Evolutionary conservation across 2,888 invertebrate genomes (phyloP), one percentile per base, ranked within the genome.

Genomic region (Notocelia uddmanniana): DNA sequence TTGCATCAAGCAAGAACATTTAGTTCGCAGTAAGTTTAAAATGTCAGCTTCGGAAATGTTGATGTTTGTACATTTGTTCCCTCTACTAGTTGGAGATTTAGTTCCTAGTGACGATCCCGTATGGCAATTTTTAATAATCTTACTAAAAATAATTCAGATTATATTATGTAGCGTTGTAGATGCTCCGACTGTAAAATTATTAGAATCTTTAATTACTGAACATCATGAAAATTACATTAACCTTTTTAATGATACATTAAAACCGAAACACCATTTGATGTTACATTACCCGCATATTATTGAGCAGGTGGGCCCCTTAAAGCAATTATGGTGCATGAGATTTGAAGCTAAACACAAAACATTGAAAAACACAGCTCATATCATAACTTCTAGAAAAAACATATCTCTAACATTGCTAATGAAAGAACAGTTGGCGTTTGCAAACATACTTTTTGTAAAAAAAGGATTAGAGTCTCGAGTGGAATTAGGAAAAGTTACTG

Each of bases 191-290:
- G 15, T 55, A 55, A 23, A 31, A 55, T 31, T 26, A 6, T 58
- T 34, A 34, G 58, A 31, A 34, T 58, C 58, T 26, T 50, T 50
- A 63, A 63, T 63, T n/a, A 50, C 31, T 18, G 62, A 62, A 62
- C 62, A 62, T 31, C 62, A 50, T 26, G 62, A 62, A 62, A 26
- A 26, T 6, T 62, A 62, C 18, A n/a, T 62, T n/a, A 15, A 13
- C 18, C 50, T 50, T 19, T 63, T 63, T 52, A 31, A 63, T 31
- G 63, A 63, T 31, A 63, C 63, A 18, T 52, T 63, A 52, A 63
- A 63, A 52, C 63, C 63, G 10, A 63, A 63, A 50, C 63, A 52
- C 34, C 63, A 63, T 52, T 63, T 63, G 21, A 63, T 63, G 63
- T 2, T 63, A 21, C 63, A 63, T 52, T 63, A 63, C 34, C 63